A percentile compares a stretch with the other conserved stretches of the same genome.
Conservation (phyloP, 1,140 invertebrate genomes). For the Trichoplusia ni region DNA sequence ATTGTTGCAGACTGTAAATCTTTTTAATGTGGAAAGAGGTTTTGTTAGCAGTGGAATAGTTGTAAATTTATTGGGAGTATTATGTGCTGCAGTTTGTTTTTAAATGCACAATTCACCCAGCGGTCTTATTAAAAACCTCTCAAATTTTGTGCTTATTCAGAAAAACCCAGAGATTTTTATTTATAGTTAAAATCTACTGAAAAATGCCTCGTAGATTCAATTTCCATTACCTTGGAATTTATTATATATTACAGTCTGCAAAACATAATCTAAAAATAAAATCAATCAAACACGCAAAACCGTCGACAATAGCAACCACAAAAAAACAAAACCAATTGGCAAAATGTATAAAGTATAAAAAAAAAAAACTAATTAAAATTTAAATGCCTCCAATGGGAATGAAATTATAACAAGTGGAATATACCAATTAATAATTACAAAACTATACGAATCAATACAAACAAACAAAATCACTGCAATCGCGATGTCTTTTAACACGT, state of each 20-base stretch:
- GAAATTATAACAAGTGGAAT: conserved; percentile 41
- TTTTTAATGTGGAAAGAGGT: no score
- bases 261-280: conserved; percentile 18
- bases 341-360: conserved; percentile 27
- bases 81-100: no score
- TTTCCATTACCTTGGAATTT: no score
- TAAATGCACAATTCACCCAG: no score
- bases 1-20: conserved; percentile 15
- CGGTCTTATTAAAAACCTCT: no score
- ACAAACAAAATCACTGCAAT: conserved; percentile 9
- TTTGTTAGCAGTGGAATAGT: no score
- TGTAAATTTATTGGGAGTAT: no score
- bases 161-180: no score
- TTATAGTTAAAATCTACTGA: no score
- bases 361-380: conserved; percentile 35
- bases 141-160: no score
- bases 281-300: conserved; percentile 25
- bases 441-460: conserved; percentile 18
- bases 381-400: conserved; percentile 52
- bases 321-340: conserved; percentile 32
- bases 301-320: conserved; percentile 21
- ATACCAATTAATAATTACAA: conserved; percentile 23
- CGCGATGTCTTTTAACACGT: conserved; percentile 24
- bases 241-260: conserved; percentile 7
- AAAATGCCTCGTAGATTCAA: no score